Base-by-base conservation (phyloP, 2,797 vertebrate genomes). In the Yasuhikotakia modesta region DNA sequence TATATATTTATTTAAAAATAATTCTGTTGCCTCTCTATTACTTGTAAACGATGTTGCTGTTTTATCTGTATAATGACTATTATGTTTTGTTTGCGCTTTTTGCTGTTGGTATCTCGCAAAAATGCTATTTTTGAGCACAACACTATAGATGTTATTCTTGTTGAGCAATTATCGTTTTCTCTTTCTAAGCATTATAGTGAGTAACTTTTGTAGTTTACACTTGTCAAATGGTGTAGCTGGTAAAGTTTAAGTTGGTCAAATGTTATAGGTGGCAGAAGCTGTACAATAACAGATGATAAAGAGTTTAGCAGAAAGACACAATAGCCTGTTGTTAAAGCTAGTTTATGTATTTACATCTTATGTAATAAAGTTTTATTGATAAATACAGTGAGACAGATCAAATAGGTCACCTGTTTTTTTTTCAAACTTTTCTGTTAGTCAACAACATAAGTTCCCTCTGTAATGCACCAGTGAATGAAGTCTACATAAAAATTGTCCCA, bases 371-470 rank as follows among this genome's bases (percentile, higher is more conserved):
- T 57, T 57, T 12, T 12, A 19, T 57, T 21, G 19, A 57, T 57
- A 57, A 57, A 22, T 57, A 22, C 8, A 22, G n/a, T 10, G 19
- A 21, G n/a, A 43, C 10, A 43, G 39, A 43, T 43, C 10, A 27
- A 27, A 27, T 27, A 27, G 27, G 27, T 27, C 27, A 27, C 27
- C 27, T 27, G 27, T 27, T 27, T 27, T 19, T 39, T 50, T 70
- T 30, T 63, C 6, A 19, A 22, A 87, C 88, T 16, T 46, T 90
- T 92, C 90, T 70, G 46, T 87, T 85, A 89, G 89, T 91, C 89
- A 89, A 80, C 79, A 43, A 69, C 52, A 77, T 63, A 45, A 70
- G 76, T 79, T 79, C 58, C 55, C 71, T 76, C 61, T 55, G n/a
- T 8, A 50, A 55, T 85, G 85, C 79, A 84, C 87, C 86, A 85